Percentiles rank a stretch among this genome's conserved stretches.
Conservation (phyloP, 2,797 vertebrate species). For the Potorous gilbertii region DNA sequence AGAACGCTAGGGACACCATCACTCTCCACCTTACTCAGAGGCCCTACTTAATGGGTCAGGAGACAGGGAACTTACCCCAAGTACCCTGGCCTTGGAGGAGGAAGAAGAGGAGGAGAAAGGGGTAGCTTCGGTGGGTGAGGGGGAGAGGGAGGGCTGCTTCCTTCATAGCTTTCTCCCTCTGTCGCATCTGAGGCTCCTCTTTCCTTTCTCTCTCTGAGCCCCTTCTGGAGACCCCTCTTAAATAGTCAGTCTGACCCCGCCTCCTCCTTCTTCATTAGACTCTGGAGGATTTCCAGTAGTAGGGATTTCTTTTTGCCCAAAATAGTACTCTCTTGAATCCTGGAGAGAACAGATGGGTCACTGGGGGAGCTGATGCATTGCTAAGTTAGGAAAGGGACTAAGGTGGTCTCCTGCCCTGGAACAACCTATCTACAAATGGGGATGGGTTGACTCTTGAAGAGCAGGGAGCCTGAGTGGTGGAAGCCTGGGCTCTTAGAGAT, state of each 20-base stretch:
- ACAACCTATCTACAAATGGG: background rate
- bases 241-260: background rate
- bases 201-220: slow-evolving; percentile 45
- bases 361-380: background rate
- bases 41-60: background rate
- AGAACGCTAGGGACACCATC: background rate
- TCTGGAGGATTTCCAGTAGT: background rate
- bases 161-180: slow-evolving; percentile 11
- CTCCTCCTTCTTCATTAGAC: background rate
- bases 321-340: background rate
- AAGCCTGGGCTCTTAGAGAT: background rate
- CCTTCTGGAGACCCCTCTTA: background rate
- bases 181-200: background rate
- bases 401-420: background rate
- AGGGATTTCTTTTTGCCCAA: background rate
- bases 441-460: background rate
- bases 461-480: background rate
- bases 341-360: background rate
- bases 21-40: background rate
- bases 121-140: background rate
- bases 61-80: slow-evolving; percentile 62
- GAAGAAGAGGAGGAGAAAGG: slow-evolving; percentile 33
- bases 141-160: background rate
- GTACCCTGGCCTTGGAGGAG: slow-evolving; percentile 14
- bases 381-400: background rate